A percentile compares a stretch with the other conserved stretches of the same genome.
Conservation (phyloP, 1,140 invertebrate species). For the Hirudo medicinalis region DNA sequence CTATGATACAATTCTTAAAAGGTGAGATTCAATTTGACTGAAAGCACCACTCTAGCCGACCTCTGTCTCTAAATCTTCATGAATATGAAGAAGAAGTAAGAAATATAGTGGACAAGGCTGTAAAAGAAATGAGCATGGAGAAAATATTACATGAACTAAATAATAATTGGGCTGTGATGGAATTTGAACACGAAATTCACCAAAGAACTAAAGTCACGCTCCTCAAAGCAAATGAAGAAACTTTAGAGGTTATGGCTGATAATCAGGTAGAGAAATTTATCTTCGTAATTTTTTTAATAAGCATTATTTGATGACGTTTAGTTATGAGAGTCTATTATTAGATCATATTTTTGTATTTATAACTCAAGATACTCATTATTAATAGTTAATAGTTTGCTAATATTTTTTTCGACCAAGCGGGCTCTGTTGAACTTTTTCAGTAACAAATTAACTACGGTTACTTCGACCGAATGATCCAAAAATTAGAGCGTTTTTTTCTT, state of each 20-base stretch:
- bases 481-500: no score
- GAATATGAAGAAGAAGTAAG: conserved; percentile 91
- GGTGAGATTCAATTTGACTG: conserved; percentile 82
- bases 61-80: conserved; percentile 77
- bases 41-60: conserved; percentile 76
- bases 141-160: conserved; percentile 78
- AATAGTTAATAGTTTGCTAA: no score
- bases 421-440: no score
- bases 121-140: conserved; percentile 96
- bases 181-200: conserved; percentile 80
- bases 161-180: conserved; percentile 76
- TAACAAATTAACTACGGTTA: no score
- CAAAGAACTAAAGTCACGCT: conserved; percentile 65
- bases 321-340: no score
- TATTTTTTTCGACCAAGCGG: no score
- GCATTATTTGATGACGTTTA: no score
- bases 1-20: conserved; percentile 34
- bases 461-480: no score
- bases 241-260: conserved; percentile 90
- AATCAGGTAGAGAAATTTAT: conserved; percentile 58
- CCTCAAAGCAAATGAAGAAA: conserved; percentile 75
- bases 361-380: no score
- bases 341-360: no score
- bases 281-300: no score
- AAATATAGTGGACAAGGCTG: conserved; percentile 89